Base-by-base conservation (phyloP, 2,888 invertebrate species). In the Nineta flava region DNA sequence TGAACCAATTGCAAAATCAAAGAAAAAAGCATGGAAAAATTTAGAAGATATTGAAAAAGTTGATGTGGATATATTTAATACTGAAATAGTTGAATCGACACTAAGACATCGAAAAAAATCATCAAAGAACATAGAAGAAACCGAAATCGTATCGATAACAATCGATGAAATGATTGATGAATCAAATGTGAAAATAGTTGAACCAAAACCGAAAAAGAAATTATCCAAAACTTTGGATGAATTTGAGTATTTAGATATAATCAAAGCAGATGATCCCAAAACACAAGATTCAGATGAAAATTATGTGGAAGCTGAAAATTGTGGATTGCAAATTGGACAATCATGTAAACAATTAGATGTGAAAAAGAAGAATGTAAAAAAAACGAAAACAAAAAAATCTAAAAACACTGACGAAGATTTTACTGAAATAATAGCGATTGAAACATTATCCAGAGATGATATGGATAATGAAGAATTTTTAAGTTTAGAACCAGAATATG, bases 381-480 rank as follows among this genome's bases (percentile, higher is more conserved):
- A 26, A 9, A 19, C 26, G 2, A 44, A 31, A 44, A 31, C 15
- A 10, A 44, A 44, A 12, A 44, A 44, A 44, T 26, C 26, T 4
- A 44, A 44, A 44, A 21, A 13, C 19, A 19, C 7, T 9, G 26
- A 26, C 26, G 44, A 44, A 13, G 44, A 44, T n/a, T 21, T 44
- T 19, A 38, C 38, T 15, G 38, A 38, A 38, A 38, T 38, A 13
- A 38, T 21, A 19, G 44, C 44, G 13, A 44, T 47, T 21, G 38
- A 47, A n/a, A 19, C 16, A 17, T 5, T 17, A 12, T 19, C 13
- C 17, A 17, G 26, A 26, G 44, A 17, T 19, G 35, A 45, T 7
- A 7, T 19, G 13, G 49, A 49, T 17, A 34, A 41, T 21, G 49
- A 49, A 9, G 49, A 49, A 34, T 49, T 49, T 21, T 19, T 49